Percentiles rank a stretch among this genome's conserved stretches.
These are phyloP conservation scores for Baryphthengus martii DNA, from an alignment of 2,113 vertebrate genomes.

Conservation along the genomic window DNA sequence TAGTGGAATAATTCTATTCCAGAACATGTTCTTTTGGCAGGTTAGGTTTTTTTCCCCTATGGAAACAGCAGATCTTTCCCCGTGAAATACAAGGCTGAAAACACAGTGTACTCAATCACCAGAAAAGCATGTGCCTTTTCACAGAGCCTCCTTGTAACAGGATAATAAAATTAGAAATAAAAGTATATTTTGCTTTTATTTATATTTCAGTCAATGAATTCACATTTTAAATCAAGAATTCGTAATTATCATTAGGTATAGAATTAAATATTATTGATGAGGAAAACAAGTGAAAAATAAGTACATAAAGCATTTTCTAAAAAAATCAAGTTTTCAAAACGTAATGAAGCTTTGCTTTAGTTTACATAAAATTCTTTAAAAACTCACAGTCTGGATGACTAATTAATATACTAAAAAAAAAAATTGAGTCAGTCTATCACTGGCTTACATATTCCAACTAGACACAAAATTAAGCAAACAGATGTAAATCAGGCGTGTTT, in stretches of 20 bases:
- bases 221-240: neutral
- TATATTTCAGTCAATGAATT: neutral
- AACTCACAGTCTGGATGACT: neutral
- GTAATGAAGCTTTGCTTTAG: neutral
- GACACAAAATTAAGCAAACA: neutral
- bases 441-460: neutral
- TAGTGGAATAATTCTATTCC: conserved; percentile 37
- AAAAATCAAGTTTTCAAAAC: neutral
- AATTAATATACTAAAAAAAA: neutral
- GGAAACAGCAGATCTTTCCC: conserved; percentile 25
- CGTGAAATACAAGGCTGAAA: neutral
- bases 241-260: neutral
- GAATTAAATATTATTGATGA: neutral
- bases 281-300: neutral
- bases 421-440: accelerated
- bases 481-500: neutral
- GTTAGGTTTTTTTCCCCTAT: neutral
- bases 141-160: neutral
- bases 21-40: conserved; percentile 4
- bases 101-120: neutral
- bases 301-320: neutral
- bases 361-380: neutral
- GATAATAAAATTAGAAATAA: conserved; percentile 27
- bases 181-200: neutral
- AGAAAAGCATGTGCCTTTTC: conserved; percentile 42